A percentile compares a stretch with the other conserved stretches of the same genome.
These are phyloP conservation scores for Halcyon leucocephala DNA, from an alignment of 2,797 vertebrate genomes.

Conservation along the genomic window DNA sequence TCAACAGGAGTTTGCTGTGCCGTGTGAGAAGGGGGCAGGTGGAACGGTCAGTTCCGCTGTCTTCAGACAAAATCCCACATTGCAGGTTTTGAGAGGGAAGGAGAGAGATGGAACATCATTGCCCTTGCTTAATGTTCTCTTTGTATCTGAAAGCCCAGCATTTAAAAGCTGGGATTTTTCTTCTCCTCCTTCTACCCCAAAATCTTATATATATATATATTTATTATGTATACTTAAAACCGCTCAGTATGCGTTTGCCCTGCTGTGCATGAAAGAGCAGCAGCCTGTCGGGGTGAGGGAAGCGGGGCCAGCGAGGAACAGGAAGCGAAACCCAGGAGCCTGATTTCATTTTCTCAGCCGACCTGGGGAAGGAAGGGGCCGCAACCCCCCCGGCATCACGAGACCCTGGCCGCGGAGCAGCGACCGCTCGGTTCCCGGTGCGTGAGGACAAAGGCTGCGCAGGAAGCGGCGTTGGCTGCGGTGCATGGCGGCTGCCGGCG, in stretches of 20 bases:
- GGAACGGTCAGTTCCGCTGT: neutral
- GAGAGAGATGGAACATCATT: accelerated
- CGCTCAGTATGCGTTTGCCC: neutral
- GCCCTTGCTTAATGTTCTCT: neutral
- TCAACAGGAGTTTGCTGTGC: accelerated
- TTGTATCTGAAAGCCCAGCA: neutral
- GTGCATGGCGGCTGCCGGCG: accelerated
- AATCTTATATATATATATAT: too few relatives aligned
- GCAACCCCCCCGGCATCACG: neutral
- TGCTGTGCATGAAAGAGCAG: neutral
- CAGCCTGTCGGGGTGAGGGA: neutral
- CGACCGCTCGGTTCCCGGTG: accelerated
- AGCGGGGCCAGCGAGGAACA: neutral
- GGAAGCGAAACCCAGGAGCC: neutral
- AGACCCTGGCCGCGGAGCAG: neutral
- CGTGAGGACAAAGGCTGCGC: accelerated
- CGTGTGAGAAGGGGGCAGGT: accelerated
- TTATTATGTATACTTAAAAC: neutral
- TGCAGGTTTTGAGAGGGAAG: neutral
- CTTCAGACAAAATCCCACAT: neutral
- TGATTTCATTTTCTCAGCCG: neutral
- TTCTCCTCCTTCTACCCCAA: neutral
- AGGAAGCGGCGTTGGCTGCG: accelerated
- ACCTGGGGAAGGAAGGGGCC: neutral
- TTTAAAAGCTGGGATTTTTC: neutral